Percentiles rank a stretch among this genome's conserved stretches.
phyloP scores from a whole-genome alignment of 2,888 invertebrate species.

The Leucophora obtusa region DNA sequence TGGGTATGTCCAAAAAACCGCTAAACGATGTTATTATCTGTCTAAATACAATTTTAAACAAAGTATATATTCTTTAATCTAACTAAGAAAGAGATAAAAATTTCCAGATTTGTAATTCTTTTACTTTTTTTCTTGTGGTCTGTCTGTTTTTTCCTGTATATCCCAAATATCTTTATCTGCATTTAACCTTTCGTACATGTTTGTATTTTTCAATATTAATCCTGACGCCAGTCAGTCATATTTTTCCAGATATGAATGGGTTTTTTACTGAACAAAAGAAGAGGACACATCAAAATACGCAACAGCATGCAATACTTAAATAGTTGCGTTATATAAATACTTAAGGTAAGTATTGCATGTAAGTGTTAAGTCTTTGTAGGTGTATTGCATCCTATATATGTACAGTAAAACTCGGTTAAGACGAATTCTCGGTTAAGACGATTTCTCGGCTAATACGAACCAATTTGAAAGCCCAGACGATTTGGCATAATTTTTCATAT shows the following conservation, averaged over 20 bases:
- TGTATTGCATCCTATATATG: too few species aligned
- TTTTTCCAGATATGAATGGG: constrained; percentile 9
- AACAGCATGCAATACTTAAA: constrained; percentile 42
- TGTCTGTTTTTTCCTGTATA: constrained; percentile 13
- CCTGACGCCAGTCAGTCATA: constrained; percentile 69
- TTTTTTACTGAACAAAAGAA: constrained; percentile 53
- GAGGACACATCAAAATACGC: constrained; percentile 37
- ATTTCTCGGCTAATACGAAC: too few species aligned
- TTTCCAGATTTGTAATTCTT: constrained; percentile 34
- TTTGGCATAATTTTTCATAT: too few species aligned
- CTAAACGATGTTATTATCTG: constrained; percentile 76
- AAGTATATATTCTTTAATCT: constrained; percentile 74
- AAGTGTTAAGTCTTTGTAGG: too few species aligned
- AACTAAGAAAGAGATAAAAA: constrained; percentile 62
- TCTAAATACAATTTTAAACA: constrained; percentile 73
- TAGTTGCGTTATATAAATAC: constrained; percentile 29
- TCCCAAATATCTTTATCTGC: constrained; percentile 68
- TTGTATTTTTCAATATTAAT: constrained; percentile 66
- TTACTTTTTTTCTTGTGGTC: background rate
- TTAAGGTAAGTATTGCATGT: background rate
- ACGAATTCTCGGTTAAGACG: too few species aligned
- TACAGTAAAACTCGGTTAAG: too few species aligned
- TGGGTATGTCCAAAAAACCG: constrained; percentile 75
- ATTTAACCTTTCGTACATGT: constrained; percentile 3
- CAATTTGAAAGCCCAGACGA: too few species aligned